Conservation (phyloP, 92 coral and sea anemone species). For the Heteractis magnifica region DNA sequence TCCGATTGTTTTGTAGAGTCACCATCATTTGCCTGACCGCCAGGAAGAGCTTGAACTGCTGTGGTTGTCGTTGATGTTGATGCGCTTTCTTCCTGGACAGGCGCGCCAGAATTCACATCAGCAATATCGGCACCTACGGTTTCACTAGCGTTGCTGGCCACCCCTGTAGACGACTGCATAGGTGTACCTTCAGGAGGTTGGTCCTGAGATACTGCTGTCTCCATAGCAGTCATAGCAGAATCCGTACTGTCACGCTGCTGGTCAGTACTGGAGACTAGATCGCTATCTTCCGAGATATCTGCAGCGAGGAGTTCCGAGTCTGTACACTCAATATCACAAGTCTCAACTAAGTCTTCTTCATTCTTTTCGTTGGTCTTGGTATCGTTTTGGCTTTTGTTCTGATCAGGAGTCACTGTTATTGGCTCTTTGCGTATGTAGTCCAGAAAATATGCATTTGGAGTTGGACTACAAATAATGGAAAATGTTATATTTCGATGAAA, state of each 20-base stretch:
- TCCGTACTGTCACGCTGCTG: neutral
- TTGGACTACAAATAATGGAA: slow-evolving; percentile 52
- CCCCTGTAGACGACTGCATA: neutral
- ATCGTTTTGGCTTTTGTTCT: slow-evolving; percentile 5
- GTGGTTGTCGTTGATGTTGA: neutral
- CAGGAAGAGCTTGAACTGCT: neutral
- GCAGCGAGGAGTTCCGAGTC: slow-evolving; percentile 33
- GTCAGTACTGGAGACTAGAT: neutral
- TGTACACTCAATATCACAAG: slow-evolving; percentile 17
- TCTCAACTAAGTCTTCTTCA: neutral
- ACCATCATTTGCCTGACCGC: neutral
- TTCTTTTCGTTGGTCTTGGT: neutral
- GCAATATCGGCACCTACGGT: neutral
- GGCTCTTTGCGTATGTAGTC: slow-evolving; percentile 18
- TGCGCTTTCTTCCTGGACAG: neutral
- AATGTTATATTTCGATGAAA: no score
- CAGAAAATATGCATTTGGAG: slow-evolving; percentile 84
- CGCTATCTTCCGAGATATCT: neutral
- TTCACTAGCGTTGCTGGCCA: neutral
- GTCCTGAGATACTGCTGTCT: neutral
- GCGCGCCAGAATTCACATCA: neutral
- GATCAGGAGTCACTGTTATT: neutral
- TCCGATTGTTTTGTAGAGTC: neutral
- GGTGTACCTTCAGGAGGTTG: neutral
- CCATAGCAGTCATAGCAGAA: slow-evolving; percentile 8